Evolutionary conservation across 2,113 vertebrate genomes (phyloP).

Genomic region (Seriola dumerili): DNA sequence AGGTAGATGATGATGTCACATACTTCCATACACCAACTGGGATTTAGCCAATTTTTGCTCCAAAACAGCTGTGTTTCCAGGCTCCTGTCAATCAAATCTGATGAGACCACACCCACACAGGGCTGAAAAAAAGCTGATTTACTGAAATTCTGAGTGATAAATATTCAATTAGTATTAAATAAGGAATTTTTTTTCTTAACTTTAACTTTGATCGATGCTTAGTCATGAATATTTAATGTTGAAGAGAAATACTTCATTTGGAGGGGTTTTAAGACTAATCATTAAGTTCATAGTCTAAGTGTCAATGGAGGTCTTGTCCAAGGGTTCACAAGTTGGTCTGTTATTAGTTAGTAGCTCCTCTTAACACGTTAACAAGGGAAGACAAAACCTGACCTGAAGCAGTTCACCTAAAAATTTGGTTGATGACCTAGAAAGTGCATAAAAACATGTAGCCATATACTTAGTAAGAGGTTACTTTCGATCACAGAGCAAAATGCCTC

Average conservation of each 20-base stretch:
- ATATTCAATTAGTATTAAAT: background rate
- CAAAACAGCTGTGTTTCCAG: background rate
- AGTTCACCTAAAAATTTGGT: constrained; percentile 53
- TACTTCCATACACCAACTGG: background rate
- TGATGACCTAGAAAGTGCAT: constrained; percentile 69
- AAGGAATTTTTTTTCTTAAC: background rate
- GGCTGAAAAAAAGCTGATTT: background rate
- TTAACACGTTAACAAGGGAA: constrained; percentile 36
- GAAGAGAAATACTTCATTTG: background rate
- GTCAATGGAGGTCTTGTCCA: background rate
- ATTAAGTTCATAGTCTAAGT: background rate
- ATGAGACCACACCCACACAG: background rate
- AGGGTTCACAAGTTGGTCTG: background rate
- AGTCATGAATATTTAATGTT: background rate
- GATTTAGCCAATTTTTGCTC: background rate
- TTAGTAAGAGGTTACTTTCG: constrained; percentile 70
- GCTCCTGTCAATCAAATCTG: constrained; percentile 8
- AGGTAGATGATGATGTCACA: constrained; percentile 10
- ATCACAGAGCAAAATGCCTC: constrained; percentile 60
- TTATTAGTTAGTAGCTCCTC: constrained; percentile 16
- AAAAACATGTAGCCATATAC: constrained; percentile 61
- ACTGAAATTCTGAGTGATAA: background rate
- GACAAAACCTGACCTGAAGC: constrained; percentile 45
- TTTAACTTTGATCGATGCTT: background rate
- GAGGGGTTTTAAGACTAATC: background rate